Evolutionary conservation across 2,888 invertebrate species (phyloP), one percentile per base, ranked within the genome.

Genomic region (Stenchaetothrips biformis): DNA sequence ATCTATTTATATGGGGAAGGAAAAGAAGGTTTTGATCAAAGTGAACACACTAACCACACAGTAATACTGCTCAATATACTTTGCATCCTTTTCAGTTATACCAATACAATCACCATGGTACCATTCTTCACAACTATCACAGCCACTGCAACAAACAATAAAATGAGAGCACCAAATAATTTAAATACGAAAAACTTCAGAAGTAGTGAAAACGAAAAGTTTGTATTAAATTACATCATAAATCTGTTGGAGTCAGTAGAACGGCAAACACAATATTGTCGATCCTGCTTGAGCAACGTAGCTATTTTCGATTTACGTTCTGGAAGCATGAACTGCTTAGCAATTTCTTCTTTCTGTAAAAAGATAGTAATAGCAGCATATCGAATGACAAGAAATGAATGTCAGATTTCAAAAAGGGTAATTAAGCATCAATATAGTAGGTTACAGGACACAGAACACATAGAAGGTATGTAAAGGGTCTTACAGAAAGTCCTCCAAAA

Each of bases 101-200:
- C 95, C 95, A 83, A 99, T 97, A 86, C 98, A 99, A 85, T 98
- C 97, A 0, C 98, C 98, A 85, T 99, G 99, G 86, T 97, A 99
- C 98, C 99, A 99, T 87, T 98, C 98, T 86, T 98, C 97, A 86
- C 99, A 99, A 18, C 95, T 92, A 87, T 99, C 99, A 88, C 99
- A 99, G 62, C 95, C 97, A 86, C 95, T 95, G 85, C 1, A 83
- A 53, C 2, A 79, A 27, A 4, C 25, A n/a, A 48, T 74, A 59
- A 13, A 78, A 8, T n/a, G 80, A 27, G 78, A 48, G 80, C 48
- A 82, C 74, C 77, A 59, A 2, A 81, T 27, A 74, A 9, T n/a
- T n/a, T n/a, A 7, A 49, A 37, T 13, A 0, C 74, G 13, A 21
- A 47, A 37, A 7, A 21, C 53, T 53, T 53, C 21, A 47, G 0